Base-by-base conservation (phyloP, 2,888 invertebrate species). In the Thecophora atra region DNA sequence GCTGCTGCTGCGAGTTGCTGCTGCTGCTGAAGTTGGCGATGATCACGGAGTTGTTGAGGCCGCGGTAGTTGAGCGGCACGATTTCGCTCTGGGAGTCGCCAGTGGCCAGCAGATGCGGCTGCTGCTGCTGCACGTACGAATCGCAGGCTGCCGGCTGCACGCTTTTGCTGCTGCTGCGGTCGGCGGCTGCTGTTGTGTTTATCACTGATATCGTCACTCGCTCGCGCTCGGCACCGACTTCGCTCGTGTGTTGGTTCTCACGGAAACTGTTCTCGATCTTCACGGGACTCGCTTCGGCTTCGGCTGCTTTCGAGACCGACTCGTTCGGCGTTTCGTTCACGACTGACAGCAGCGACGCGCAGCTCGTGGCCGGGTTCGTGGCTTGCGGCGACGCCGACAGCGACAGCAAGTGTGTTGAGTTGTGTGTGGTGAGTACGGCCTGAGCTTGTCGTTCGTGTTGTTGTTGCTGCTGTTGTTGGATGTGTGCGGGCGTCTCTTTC, bases 251-350 rank as follows among this genome's bases (percentile, higher is more conserved):
- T 24, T 74, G 68, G 72, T 65, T 69, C 42, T 71, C 72, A 64
- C 70, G 58, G 52, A 63, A 74, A 72, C 71, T 75, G 75, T 73
- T 73, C 75, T 79, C 74, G 26, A 74, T 52, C 72, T 75, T 74
- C 70, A 70, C 66, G 58, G 24, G 26, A 71, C 64, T 60, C 74
- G 70, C 68, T 15, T n/a, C 52, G 21, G 13, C 54, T 72, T 63
- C 51, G 51, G 70, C 62, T 71, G 70, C 67, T 66, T 70, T 28
- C 67, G 65, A 79, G 75, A 84, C 84, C 79, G 83, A 79, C 79
- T 83, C 82, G 81, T 80, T 84, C 77, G 85, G 79, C 80, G 82
- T 79, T 81, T 83, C 85, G 79, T 81, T 85, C 79, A 79, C 83
- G 83, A 85, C 83, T 85, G 85, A 84, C 81, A 82, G 17, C 74